Evolutionary conservation across 2,888 invertebrate genomes (phyloP).

Genomic region (Thecocarcelia acutangulata): DNA sequence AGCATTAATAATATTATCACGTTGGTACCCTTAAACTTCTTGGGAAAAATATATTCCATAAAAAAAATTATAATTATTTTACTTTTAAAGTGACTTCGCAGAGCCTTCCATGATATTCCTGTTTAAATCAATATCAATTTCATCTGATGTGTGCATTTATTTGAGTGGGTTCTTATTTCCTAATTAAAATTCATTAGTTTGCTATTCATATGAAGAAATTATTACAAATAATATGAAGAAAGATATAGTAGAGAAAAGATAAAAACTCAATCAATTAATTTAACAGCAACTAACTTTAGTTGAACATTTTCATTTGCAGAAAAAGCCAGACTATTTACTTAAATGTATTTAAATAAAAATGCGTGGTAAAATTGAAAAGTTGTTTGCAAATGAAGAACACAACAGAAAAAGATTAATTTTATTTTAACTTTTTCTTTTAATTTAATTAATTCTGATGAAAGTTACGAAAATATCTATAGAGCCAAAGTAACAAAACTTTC

Average conservation of each 20-base stretch:
- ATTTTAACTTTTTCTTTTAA: too few relatives aligned
- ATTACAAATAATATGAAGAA: constrained; percentile 1
- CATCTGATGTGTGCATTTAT: constrained; percentile 1
- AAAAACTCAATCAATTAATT: constrained; percentile 64
- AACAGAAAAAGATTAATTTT: too few relatives aligned
- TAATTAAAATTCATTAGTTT: constrained; percentile 66
- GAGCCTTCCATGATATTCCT: not conserved
- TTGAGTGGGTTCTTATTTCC: constrained; percentile 50
- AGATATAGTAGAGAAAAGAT: not conserved
- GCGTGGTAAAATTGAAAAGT: constrained; percentile 6
- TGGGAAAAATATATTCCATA: too few relatives aligned
- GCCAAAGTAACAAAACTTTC: too few relatives aligned
- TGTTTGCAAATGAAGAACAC: not conserved
- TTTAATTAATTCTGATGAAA: too few relatives aligned
- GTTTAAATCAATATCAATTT: constrained; percentile 28
- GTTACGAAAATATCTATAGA: too few relatives aligned
- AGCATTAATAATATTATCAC: too few relatives aligned
- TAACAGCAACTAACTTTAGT: constrained; percentile 43
- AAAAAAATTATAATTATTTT: too few relatives aligned
- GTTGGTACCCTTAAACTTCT: too few relatives aligned
- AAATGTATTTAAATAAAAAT: too few relatives aligned
- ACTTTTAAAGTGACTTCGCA: not conserved
- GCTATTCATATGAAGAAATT: constrained; percentile 37
- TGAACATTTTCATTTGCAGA: constrained; percentile 24
- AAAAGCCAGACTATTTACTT: not conserved